phyloP scores from a whole-genome alignment of 2,797 vertebrate species.

The Agapornis canus region DNA sequence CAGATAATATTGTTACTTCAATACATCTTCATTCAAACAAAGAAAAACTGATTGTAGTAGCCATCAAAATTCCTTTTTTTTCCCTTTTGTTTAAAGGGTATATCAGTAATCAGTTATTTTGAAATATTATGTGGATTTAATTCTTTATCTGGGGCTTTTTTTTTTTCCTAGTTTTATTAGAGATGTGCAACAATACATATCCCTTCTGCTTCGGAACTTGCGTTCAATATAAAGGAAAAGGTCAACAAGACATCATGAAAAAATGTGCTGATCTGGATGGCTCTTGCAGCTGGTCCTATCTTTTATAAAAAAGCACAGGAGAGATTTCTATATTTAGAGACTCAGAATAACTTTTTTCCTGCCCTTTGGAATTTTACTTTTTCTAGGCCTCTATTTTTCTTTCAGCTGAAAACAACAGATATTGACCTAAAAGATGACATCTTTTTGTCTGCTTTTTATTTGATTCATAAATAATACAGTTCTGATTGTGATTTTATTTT shows the following conservation, averaged over 20 bases:
- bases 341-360: not conserved
- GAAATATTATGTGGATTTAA: not conserved
- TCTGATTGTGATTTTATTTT: not conserved
- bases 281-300: not conserved
- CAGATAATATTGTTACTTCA: not conserved
- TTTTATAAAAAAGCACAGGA: not conserved
- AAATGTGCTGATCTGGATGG: constrained; percentile 26
- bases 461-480: not conserved
- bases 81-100: not conserved
- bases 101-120: not conserved
- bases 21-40: not conserved
- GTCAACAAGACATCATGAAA: constrained; percentile 18
- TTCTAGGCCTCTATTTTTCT: not conserved
- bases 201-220: not conserved
- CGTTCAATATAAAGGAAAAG: not conserved
- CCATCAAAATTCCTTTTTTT: not conserved
- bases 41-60: not conserved
- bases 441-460: not conserved
- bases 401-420: not conserved
- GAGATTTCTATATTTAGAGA: constrained; percentile 28
- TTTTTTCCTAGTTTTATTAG: not conserved
- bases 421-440: not conserved
- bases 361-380: not conserved
- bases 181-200: not conserved
- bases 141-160: not conserved